A percentile compares a stretch with the other conserved stretches of the same genome.
Conservation (phyloP, 2,888 invertebrate species). For the Thysanoteuthis rhombus region DNA sequence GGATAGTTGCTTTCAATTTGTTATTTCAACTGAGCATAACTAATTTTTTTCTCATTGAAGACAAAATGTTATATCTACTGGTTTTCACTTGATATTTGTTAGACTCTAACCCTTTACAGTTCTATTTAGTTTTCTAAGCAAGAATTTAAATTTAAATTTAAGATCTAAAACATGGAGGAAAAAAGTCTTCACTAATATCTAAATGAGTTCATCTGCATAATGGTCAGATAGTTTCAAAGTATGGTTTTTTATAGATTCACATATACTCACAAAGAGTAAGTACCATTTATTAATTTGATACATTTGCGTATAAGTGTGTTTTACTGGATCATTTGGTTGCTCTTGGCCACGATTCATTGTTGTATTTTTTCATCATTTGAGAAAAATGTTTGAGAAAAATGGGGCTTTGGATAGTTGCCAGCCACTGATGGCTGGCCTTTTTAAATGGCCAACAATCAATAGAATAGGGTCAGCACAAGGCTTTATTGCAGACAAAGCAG, state of each 20-base stretch:
- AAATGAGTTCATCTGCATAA: too few species aligned
- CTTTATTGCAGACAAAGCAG: conserved; percentile 12
- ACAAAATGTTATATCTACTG: too few species aligned
- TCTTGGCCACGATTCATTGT: background rate
- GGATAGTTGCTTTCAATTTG: too few species aligned
- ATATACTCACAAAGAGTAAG: background rate
- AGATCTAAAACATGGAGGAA: too few species aligned
- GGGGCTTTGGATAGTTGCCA: background rate
- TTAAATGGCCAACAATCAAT: background rate
- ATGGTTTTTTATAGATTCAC: background rate
- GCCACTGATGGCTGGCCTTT: background rate
- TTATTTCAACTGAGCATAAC: too few species aligned
- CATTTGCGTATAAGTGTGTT: background rate
- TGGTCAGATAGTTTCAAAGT: too few species aligned
- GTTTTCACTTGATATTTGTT: too few species aligned
- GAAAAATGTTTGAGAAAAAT: background rate
- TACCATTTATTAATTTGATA: background rate
- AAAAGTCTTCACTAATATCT: too few species aligned
- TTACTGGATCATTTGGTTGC: background rate
- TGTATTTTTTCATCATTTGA: background rate
- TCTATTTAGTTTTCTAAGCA: too few species aligned
- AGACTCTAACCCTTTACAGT: too few species aligned
- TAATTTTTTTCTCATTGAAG: too few species aligned
- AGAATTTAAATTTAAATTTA: too few species aligned
- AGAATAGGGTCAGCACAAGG: background rate